Percentiles rank a stretch among this genome's conserved stretches.
Evolutionary conservation across 2,888 invertebrate species (phyloP).

Genomic region (Platycheirus rosarum): DNA sequence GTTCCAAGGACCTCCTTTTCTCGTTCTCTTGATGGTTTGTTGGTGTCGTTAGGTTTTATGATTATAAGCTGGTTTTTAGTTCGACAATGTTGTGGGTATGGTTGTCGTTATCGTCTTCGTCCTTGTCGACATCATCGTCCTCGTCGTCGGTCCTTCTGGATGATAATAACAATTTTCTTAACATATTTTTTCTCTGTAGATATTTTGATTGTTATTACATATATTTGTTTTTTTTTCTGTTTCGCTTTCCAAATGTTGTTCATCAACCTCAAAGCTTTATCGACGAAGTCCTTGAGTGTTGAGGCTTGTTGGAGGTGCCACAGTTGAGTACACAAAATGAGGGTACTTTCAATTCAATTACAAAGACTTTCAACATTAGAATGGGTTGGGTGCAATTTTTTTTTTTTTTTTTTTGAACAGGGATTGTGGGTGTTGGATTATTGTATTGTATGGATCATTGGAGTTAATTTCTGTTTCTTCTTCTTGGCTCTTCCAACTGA

Average conservation of each 20-base stretch:
- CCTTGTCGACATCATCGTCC: constrained; percentile 24
- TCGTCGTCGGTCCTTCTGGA: constrained; percentile 61
- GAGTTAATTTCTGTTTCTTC: constrained; percentile 53
- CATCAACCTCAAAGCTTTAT: constrained; percentile 1
- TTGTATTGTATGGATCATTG: constrained; percentile 56
- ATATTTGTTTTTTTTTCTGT: not conserved
- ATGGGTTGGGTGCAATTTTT: constrained; percentile 37
- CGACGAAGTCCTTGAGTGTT: constrained; percentile 4
- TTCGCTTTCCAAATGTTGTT: constrained; percentile 19
- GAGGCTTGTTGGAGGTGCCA: constrained; percentile 60
- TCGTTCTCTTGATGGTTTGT: constrained; percentile 6
- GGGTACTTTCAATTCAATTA: constrained; percentile 72
- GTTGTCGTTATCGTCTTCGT: constrained; percentile 34
- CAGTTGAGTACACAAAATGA: constrained; percentile 72
- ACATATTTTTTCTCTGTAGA: constrained; percentile 60
- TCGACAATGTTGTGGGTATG: constrained; percentile 68
- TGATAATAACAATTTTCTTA: constrained; percentile 74
- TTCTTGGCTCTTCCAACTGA: constrained; percentile 20
- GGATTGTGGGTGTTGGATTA: constrained; percentile 53
- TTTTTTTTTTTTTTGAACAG: not conserved
- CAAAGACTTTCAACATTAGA: constrained; percentile 44
- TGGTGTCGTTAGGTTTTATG: constrained; percentile 72
- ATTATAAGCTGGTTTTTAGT: constrained; percentile 70
- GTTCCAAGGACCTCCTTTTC: constrained; percentile 49
- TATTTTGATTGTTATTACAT: constrained; percentile 66